Conservation (phyloP, 2,888 invertebrate genomes). For the Petrolisthes manimaculis region DNA sequence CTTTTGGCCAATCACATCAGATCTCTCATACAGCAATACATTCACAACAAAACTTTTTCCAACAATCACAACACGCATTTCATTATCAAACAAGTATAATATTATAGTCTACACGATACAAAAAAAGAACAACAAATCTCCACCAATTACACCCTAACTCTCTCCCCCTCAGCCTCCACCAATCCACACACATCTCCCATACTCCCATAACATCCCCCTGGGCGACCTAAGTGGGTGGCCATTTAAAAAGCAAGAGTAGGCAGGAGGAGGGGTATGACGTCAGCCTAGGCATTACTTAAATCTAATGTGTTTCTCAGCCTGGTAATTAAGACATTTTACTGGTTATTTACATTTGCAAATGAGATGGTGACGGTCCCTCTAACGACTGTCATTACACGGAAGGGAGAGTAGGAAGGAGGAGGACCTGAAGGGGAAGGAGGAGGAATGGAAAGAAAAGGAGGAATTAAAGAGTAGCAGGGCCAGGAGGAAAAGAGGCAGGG, state of each 20-base stretch:
- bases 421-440: not conserved
- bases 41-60: too few relatives aligned
- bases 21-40: too few relatives aligned
- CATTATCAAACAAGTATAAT: too few relatives aligned
- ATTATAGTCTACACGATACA: too few relatives aligned
- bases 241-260: conserved; percentile 47
- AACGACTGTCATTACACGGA: conserved; percentile 14
- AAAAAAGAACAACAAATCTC: too few relatives aligned
- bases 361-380: conserved; percentile 11
- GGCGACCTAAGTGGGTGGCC: conserved; percentile 29
- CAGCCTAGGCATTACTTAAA: conserved; percentile 30
- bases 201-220: not conserved
- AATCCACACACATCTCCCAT: not conserved
- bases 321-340: conserved; percentile 49
- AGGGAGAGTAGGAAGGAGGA: too few relatives aligned
- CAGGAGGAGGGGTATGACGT: not conserved
- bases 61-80: too few relatives aligned
- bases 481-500: too few relatives aligned
- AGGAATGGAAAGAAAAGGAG: not conserved
- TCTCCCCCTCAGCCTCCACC: too few relatives aligned
- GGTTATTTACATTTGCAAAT: conserved; percentile 41
- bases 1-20: too few relatives aligned
- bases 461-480: too few relatives aligned
- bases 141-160: too few relatives aligned
- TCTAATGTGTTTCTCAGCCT: conserved; percentile 43